phyloP scores from a whole-genome alignment of 2,113 vertebrate species.

The Tonatia bakeri region DNA sequence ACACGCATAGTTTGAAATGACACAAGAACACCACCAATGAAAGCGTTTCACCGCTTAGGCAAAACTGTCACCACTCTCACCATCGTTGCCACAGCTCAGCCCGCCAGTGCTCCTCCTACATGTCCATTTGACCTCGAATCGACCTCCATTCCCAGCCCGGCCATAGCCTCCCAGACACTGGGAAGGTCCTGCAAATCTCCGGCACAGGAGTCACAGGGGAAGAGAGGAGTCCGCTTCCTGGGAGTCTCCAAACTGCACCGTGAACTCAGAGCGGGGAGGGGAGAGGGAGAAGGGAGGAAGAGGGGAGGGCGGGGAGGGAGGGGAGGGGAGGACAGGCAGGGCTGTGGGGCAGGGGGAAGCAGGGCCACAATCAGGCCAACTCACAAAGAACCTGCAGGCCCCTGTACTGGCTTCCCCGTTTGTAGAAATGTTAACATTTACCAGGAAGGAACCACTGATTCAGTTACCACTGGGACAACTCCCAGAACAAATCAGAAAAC shows the following conservation, averaged over 20 bases:
- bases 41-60: background rate
- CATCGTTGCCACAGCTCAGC: background rate
- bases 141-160: too few relatives aligned
- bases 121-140: accelerated
- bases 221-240: too few relatives aligned
- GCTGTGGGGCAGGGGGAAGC: accelerated
- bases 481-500: background rate
- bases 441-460: background rate
- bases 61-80: background rate
- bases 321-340: accelerated
- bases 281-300: accelerated
- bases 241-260: background rate
- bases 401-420: background rate
- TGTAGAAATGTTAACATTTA: background rate
- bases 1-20: too few relatives aligned
- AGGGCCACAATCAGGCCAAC: background rate
- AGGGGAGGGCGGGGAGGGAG: accelerated
- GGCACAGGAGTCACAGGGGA: background rate
- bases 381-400: accelerated
- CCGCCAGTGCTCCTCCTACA: accelerated
- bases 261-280: background rate
- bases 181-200: background rate
- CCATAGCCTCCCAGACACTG: background rate
- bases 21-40: background rate
- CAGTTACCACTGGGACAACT: background rate